Evolutionary conservation across 2,888 invertebrate genomes (phyloP), one percentile per base, ranked within the genome.

Genomic region (Brachylomia viminalis): DNA sequence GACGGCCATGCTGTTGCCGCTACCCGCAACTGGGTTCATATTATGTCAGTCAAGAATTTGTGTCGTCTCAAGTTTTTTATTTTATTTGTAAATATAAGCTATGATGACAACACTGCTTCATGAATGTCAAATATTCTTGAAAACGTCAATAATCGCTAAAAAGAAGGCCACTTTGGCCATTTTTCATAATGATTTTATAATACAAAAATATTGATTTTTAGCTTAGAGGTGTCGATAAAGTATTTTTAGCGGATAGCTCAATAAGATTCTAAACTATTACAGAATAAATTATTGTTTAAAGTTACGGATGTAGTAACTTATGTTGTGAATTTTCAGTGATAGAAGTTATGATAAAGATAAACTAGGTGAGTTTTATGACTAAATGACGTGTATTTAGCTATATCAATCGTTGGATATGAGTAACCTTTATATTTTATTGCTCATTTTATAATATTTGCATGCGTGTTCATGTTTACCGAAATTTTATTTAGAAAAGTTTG

Each of bases 341-440:
- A 89, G 80, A 88, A 71, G 84, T 87, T 85, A 83, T 83, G 88
- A 84, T 86, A 75, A 56, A 75, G 80, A 80, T 84, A 77, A 81
- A 82, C 78, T 90, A 83, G 91, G 95, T 95, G 88, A 93, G 94
- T 94, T 93, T 92, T 92, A 92, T 88, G 88, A 91, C 84, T 88
- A 90, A 91, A 92, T 95, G 95, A 95, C 95, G 95, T 95, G 94
- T 95, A 90, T 92, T 88, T 90, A 45, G 47, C 84, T 83, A 85
- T 88, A 90, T 73, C 84, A 74, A 72, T 83, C 71, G 56, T 74
- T 76, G 65, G 75, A 72, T 67, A 71, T 74, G 47, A 74, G 27
- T 77, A 86, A 79, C 74, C 73, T 78, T 73, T 73, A 54, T 20
- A 59, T 68, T 65, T 75, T 20, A 61, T 64, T 38, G n/a, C n/a